Evolutionary conservation across 2,888 invertebrate genomes (phyloP), one percentile per base, ranked within the genome.

Genomic region (Lagria hirta): DNA sequence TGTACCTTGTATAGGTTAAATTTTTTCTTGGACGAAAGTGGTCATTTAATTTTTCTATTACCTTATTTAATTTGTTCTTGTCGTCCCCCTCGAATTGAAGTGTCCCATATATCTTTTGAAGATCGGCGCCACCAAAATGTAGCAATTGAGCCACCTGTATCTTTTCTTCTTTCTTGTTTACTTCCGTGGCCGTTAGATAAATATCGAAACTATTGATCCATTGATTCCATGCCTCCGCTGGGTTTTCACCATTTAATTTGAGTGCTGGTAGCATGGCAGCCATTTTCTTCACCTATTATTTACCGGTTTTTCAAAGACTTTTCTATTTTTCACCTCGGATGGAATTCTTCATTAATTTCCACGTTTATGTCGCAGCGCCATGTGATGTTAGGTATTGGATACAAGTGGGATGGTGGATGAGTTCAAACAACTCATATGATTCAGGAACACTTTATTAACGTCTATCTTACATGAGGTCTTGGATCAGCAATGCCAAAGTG

Each of bases 191-290:
- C 18, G 42, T 46, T 5, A 53, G 3, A 21, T 56, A 60, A 12
- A 57, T 37, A 23, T 51, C 48, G 26, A 55, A 58, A 8, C 35
- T 30, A 40, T 55, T 53, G 3, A 30, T 21, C 51, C 51, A 60
- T 40, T 38, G 51, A 12, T 45, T 51, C 55, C 55, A 60, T 8
- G 51, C 52, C 33, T 57, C 55, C 1, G 37, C 13, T 10, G 13
- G 23, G 20, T 48, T 48, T n/a, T n/a, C n/a, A 7, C 44, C 44
- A 4, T 16, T 4, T 18, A 18, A 12, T 21, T 21, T 21, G n/a
- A 34, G 17, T 8, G 30, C 17, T 30, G 15, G 3, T 12, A 30
- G 15, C 10, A 14, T 30, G 15, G 14, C 24, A n/a, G 10, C 3
- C n/a, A n/a, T n/a, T n/a, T n/a, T n/a, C 3, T 35, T 16, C 35